A percentile compares a stretch with the other conserved stretches of the same genome.
Conservation (phyloP, 2,113 vertebrate genomes). For the Desmodus rotundus region DNA sequence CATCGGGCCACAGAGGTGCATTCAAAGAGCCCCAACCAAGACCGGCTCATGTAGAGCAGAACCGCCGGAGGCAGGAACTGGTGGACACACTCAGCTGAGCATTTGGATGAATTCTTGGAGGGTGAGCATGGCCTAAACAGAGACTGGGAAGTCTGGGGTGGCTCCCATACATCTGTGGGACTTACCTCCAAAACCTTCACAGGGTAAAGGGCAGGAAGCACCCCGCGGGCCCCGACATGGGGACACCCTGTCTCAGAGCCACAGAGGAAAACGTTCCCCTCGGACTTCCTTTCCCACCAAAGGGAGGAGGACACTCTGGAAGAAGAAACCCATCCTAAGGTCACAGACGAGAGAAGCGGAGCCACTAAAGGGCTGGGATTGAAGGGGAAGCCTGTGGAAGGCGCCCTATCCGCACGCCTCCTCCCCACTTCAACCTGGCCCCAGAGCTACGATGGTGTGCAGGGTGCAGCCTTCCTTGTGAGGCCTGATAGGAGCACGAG, state of each 20-base stretch:
- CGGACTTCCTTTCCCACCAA: neutral
- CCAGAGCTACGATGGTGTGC: no score
- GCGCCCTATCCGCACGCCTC: no score
- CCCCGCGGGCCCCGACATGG: neutral
- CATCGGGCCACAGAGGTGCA: neutral
- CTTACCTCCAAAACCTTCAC: neutral
- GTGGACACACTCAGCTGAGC: neutral
- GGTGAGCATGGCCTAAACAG: neutral
- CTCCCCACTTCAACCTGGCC: no score
- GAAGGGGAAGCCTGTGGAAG: no score
- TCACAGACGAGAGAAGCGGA: neutral
- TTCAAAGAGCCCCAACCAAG: neutral
- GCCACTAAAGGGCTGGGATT: neutral
- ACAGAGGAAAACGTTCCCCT: neutral
- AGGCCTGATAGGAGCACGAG: no score
- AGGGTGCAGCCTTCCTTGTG: no score
- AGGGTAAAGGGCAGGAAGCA: neutral
- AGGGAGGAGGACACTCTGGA: no score
- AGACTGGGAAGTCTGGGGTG: neutral
- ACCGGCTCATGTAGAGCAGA: neutral
- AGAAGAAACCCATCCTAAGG: no score
- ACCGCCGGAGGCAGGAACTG: fast-evolving
- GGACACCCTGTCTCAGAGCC: neutral
- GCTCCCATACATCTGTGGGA: neutral
- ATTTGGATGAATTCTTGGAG: neutral